These are phyloP conservation scores for Cepphus grylle DNA, from an alignment of 2,113 vertebrate species.

Conservation along the genomic window DNA sequence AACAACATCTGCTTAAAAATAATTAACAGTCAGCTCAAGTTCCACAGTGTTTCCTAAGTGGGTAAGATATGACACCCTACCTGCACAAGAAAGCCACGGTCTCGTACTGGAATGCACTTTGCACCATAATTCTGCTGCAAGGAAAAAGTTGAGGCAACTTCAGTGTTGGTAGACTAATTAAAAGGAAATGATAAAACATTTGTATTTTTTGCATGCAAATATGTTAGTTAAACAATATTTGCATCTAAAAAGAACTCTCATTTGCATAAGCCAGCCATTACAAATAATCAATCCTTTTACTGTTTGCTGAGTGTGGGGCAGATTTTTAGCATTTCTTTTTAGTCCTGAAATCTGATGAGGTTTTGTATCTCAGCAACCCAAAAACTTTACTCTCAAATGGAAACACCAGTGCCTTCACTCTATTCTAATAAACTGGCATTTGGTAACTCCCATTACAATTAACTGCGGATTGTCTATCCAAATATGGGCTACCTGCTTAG, in stretches of 20 bases:
- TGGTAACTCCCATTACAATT: not conserved
- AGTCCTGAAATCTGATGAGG: not conserved
- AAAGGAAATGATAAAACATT: not conserved
- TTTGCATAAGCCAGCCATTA: not conserved
- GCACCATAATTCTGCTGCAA: constrained; percentile 83
- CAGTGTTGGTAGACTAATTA: not conserved
- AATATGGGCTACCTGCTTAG: not conserved
- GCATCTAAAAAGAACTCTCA: not conserved
- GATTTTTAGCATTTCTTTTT: not conserved
- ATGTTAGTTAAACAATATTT: not conserved
- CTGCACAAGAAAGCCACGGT: constrained; percentile 89
- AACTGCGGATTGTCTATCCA: rapidly evolving
- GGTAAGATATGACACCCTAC: constrained; percentile 39
- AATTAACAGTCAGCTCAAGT: not conserved
- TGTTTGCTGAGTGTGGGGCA: not conserved
- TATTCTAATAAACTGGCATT: not conserved
- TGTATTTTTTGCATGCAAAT: not conserved
- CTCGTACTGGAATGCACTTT: constrained; percentile 82
- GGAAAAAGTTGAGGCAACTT: constrained; percentile 43
- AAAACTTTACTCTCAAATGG: not conserved
- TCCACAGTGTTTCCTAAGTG: not conserved
- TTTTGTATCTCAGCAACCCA: not conserved
- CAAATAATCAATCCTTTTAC: not conserved
- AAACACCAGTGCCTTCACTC: not conserved
- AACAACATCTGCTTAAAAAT: constrained; percentile 35